phyloP scores from a whole-genome alignment of 2,888 invertebrate genomes.

The Empis stercorea region DNA sequence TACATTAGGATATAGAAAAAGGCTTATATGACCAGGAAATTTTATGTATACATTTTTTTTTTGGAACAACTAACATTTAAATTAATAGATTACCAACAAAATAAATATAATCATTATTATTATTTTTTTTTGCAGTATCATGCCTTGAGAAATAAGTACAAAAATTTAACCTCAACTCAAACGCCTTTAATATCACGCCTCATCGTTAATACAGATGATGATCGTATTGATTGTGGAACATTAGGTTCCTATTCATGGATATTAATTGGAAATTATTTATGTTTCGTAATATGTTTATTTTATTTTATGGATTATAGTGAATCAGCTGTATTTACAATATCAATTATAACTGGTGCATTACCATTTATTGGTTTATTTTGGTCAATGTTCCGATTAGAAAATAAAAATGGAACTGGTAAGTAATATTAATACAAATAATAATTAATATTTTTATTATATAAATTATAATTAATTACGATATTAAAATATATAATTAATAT shows the following conservation, averaged over 20 bases:
- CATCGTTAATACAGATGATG: conserved; percentile 14
- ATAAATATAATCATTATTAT: not conserved
- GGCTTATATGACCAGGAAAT: too few species aligned
- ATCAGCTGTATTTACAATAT: conserved; percentile 44
- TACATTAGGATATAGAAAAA: too few species aligned
- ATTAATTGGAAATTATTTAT: conserved; percentile 38
- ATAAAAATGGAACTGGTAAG: conserved; percentile 32
- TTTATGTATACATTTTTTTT: too few species aligned
- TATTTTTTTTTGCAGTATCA: conserved; percentile 7
- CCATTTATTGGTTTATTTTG: conserved; percentile 46
- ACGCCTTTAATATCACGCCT: conserved; percentile 16
- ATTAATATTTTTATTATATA: too few species aligned
- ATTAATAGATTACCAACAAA: too few species aligned
- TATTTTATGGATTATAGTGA: conserved; percentile 42
- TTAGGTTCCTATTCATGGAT: conserved; percentile 36
- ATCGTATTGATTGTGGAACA: conserved; percentile 17
- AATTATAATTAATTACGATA: too few species aligned
- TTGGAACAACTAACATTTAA: too few species aligned
- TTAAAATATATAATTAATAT: too few species aligned
- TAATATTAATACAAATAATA: too few species aligned
- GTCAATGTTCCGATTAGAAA: conserved; percentile 41
- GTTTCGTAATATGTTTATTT: conserved; percentile 37
- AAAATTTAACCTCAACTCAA: conserved; percentile 15
- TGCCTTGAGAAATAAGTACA: conserved; percentile 15
- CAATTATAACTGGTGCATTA: conserved; percentile 40